Percentiles rank a stretch among this genome's conserved stretches.
Conservation (phyloP, 2,797 vertebrate genomes). For the Oreochromis grahami region DNA sequence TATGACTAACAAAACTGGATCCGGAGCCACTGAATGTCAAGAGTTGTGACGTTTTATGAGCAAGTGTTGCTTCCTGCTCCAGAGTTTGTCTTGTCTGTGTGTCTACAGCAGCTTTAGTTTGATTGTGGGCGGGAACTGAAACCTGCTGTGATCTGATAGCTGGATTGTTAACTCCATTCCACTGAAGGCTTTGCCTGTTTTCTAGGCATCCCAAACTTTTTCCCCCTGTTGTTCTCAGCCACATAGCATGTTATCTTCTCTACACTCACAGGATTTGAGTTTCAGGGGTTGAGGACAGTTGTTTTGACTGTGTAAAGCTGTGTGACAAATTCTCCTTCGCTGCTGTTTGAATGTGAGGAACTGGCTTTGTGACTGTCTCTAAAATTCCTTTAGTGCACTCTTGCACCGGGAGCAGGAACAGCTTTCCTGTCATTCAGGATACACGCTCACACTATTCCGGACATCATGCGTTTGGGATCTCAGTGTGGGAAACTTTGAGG, state of each 20-base stretch:
- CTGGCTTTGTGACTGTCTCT: neutral
- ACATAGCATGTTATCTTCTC: constrained; percentile 30
- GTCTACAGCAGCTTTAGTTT: neutral
- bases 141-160: neutral
- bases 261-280: constrained; percentile 1
- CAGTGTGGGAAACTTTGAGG: constrained; percentile 62
- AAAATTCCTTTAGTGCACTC: constrained; percentile 40
- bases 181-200: constrained; percentile 69
- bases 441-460: constrained; percentile 62
- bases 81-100: neutral
- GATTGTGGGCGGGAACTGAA: neutral
- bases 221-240: constrained; percentile 56
- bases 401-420: constrained; percentile 44
- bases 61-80: neutral
- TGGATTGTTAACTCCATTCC: constrained; percentile 45
- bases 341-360: neutral
- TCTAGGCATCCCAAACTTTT: constrained; percentile 72
- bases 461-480: constrained; percentile 61
- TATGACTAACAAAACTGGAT: neutral
- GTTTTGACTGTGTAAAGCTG: neutral
- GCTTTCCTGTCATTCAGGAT: constrained; percentile 74
- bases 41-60: neutral
- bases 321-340: neutral
- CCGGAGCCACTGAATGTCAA: constrained; percentile 5
- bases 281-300: constrained; percentile 5